Evolutionary conservation across 2,113 vertebrate species (phyloP), one percentile per base, ranked within the genome.

Genomic region (Charadrius vociferus): DNA sequence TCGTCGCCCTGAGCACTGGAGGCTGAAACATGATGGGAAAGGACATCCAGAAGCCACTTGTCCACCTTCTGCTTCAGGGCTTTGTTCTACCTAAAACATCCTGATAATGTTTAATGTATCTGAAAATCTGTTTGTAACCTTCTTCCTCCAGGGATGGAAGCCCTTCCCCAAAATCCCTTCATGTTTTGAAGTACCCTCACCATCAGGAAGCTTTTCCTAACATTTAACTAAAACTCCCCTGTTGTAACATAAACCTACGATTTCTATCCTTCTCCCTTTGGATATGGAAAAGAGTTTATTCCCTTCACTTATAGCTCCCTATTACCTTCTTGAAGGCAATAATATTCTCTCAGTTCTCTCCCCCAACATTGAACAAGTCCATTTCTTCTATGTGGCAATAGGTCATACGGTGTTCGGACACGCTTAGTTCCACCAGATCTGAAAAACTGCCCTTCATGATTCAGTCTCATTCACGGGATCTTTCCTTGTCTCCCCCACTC

Each of bases 221-320:
- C 21, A 14, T 59, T 78, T 59, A 53, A 73, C 49, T 73, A 68
- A 63, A 78, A 67, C 36, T 63, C n/a, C 19, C 30, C 34, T 27
- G 5, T 14, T 63, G 59, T 6, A 37, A 17, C 49, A 53, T 47
- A 37, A 91, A 52, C 26, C 26, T 52, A 32, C 0, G 0, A 39
- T 72, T 68, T 67, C 14, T 58, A 50, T 23, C 13, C 29, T 62
- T 82, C 49, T 59, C 59, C 30, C 23, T 78, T 55, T 49, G 53
- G 27, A 49, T 67, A 53, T 24, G 34, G 23, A 41, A 41, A 55
- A n/a, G 16, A 36, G 4, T 39, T 53, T 39, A n/a, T 23, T 73
- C 21, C 36, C 34, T 55, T 41, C 3, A 13, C 14, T 36, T 49
- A 27, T 8, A 49, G 30, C 47, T 68, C 8, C 61, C 39, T 62